Conservation (phyloP, 2,888 invertebrate species). For the Sphaerophoria rueppellii region DNA sequence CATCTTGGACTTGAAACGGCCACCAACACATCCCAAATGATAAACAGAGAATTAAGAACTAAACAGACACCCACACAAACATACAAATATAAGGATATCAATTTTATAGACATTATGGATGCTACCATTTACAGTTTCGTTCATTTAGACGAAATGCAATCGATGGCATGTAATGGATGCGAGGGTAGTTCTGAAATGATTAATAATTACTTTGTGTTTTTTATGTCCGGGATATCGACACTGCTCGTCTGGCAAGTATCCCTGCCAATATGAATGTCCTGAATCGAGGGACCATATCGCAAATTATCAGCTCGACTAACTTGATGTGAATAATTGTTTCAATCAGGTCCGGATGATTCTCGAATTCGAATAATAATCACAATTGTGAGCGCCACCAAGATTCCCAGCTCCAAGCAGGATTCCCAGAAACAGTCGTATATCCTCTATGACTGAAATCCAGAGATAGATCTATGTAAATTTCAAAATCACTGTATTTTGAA, state of each 20-base stretch:
- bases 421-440: conserved; percentile 84
- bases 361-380: conserved; percentile 84
- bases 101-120: too few relatives aligned
- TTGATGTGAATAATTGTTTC: conserved; percentile 81
- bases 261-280: too few relatives aligned
- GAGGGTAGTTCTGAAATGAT: conserved; percentile 30
- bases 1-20: conserved; percentile 76
- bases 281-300: conserved; percentile 81
- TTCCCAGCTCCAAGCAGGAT: conserved; percentile 83
- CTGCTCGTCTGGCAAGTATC: conserved; percentile 81
- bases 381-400: conserved; percentile 83
- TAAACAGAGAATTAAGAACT: neutral
- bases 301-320: conserved; percentile 78
- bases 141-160: too few relatives aligned
- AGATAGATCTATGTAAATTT: conserved; percentile 79
- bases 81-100: conserved; percentile 47
- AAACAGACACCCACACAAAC: conserved; percentile 26
- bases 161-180: too few relatives aligned
- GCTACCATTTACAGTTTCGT: too few relatives aligned
- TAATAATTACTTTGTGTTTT: conserved; percentile 81
- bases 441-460: conserved; percentile 82
- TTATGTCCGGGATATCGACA: conserved; percentile 82
- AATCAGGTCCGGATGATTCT: conserved; percentile 81
- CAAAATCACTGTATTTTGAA: conserved; percentile 72
- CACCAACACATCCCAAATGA: conserved; percentile 41